Percentiles rank a stretch among this genome's conserved stretches.
These are phyloP conservation scores for Trileptium ribeirensis DNA, from an alignment of 2,888 invertebrate species.

Conservation along the genomic window DNA sequence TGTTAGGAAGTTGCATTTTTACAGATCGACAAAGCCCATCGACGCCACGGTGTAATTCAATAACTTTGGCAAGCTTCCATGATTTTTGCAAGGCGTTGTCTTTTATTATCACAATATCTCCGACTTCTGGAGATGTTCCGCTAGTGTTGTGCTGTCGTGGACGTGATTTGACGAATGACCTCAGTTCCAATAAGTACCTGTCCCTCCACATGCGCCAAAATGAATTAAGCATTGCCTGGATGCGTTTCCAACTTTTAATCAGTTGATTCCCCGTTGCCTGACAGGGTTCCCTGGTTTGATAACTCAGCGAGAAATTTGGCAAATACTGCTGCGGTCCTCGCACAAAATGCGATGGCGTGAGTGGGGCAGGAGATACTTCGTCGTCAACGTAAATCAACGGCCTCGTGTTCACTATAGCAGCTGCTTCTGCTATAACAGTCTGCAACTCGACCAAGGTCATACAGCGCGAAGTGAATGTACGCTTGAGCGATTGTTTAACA, in stretches of 20 bases:
- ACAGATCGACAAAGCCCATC: conserved; percentile 1
- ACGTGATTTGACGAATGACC: background rate
- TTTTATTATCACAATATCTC: background rate
- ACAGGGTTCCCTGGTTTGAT: too few relatives aligned
- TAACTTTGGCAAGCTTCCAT: conserved; percentile 1
- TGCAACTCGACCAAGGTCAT: background rate
- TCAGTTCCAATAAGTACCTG: background rate
- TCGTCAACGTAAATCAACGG: background rate
- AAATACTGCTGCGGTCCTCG: background rate
- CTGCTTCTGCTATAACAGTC: background rate
- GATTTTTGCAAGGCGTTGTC: background rate
- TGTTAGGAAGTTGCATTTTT: background rate
- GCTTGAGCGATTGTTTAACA: background rate
- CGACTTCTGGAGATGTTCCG: background rate
- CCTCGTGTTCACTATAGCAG: conserved; percentile 3
- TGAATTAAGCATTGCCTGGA: background rate
- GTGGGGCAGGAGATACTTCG: background rate
- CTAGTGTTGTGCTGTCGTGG: background rate
- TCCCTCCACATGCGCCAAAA: conserved; percentile 7
- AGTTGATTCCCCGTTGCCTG: background rate
- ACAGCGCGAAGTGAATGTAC: background rate
- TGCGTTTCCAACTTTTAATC: background rate
- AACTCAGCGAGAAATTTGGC: background rate
- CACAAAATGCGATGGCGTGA: background rate
- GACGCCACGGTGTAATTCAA: background rate